phyloP scores from a whole-genome alignment of 2,888 invertebrate genomes.

The Synanthedon andrenaeformis region DNA sequence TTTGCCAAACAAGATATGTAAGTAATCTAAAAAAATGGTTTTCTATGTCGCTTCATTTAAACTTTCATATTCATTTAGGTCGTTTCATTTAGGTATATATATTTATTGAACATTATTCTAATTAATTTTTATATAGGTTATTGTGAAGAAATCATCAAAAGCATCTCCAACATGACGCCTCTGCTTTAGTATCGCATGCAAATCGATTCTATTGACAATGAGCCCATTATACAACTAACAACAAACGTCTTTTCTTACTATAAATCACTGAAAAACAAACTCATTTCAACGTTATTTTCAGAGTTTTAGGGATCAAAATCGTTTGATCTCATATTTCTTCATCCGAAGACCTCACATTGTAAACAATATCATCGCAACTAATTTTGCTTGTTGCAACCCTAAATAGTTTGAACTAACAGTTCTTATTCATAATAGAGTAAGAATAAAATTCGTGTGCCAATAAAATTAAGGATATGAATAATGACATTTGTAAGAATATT shows the following conservation, averaged over 20 bases:
- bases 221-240: constrained; percentile 38
- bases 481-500: constrained; percentile 29
- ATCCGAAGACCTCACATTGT: not conserved
- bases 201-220: constrained; percentile 62
- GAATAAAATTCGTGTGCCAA: not conserved
- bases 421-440: not conserved
- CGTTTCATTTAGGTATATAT: too few relatives aligned
- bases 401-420: not conserved
- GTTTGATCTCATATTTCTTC: not conserved
- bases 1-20: too few relatives aligned
- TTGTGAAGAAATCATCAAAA: constrained; percentile 28
- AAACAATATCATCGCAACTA: not conserved
- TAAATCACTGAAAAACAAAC: not conserved
- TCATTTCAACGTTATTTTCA: accelerated
- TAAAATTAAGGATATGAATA: not conserved
- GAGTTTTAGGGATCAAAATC: constrained; percentile 10
- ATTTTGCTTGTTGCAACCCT: constrained; percentile 4
- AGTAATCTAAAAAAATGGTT: too few relatives aligned
- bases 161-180: constrained; percentile 41
- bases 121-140: too few relatives aligned
- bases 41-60: too few relatives aligned
- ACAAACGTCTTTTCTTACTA: constrained; percentile 9
- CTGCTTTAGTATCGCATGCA: constrained; percentile 63
- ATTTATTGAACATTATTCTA: too few relatives aligned
- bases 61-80: too few relatives aligned